These are phyloP conservation scores for Carcina quercana DNA, from an alignment of 2,888 invertebrate species.

Conservation along the genomic window DNA sequence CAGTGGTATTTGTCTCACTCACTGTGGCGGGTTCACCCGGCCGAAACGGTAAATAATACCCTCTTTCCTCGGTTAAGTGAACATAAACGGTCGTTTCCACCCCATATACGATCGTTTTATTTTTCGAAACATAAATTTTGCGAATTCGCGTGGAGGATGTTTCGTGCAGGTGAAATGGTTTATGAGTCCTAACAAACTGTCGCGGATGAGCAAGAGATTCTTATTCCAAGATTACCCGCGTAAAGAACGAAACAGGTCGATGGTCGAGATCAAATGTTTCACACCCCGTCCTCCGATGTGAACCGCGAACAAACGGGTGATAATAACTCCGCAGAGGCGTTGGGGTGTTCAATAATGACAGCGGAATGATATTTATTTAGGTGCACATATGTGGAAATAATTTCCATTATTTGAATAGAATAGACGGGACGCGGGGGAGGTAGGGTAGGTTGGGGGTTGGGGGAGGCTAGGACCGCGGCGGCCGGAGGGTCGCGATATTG, in stretches of 20 bases:
- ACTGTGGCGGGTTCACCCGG: conserved; percentile 69
- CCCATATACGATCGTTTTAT: conserved; percentile 73
- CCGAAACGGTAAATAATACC: conserved; percentile 74
- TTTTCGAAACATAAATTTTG: conserved; percentile 71
- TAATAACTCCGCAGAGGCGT: conserved; percentile 54
- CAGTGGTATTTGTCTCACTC: conserved; percentile 71
- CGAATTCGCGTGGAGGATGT: conserved; percentile 58
- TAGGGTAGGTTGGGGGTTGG: conserved; percentile 14
- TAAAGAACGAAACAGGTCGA: background rate
- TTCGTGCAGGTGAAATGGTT: conserved; percentile 34
- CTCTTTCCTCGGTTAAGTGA: conserved; percentile 75
- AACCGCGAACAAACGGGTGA: conserved; percentile 53
- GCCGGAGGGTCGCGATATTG: conserved; percentile 67
- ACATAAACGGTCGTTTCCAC: conserved; percentile 74
- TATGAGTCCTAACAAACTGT: conserved; percentile 7
- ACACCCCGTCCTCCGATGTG: conserved; percentile 28
- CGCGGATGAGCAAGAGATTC: conserved; percentile 3
- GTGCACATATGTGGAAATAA: conserved; percentile 73
- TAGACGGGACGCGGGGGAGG: conserved; percentile 26
- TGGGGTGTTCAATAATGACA: conserved; percentile 56
- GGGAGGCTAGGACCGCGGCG: conserved; percentile 22
- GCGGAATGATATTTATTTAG: conserved; percentile 68
- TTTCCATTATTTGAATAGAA: conserved; percentile 72
- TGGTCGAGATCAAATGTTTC: background rate
- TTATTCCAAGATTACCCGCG: conserved; percentile 2